A percentile compares a stretch with the other conserved stretches of the same genome.
Conservation (phyloP, 1,140 invertebrate species). For the Pteromalus puparum region DNA sequence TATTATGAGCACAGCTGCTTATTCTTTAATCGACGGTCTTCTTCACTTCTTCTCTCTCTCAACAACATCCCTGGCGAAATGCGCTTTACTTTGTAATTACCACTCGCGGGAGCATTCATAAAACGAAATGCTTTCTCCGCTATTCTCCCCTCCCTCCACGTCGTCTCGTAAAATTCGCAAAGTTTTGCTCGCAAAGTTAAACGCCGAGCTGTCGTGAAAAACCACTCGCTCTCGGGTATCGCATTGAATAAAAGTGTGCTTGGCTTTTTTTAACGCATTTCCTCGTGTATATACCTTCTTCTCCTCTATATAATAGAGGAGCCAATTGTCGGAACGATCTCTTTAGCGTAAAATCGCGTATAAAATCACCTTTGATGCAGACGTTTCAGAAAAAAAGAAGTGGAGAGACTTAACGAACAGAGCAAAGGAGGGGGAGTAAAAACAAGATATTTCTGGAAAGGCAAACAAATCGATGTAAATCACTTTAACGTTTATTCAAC, state of each 20-base stretch:
- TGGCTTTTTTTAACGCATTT: background rate
- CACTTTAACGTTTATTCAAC: conserved; percentile 28
- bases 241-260: background rate
- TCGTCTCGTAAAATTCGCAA: background rate
- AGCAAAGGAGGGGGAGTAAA: background rate
- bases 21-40: conserved; percentile 22
- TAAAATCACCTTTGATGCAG: background rate
- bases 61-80: background rate
- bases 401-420: background rate
- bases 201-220: background rate
- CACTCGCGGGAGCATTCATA: conserved; percentile 3
- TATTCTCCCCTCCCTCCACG: background rate
- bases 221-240: background rate
- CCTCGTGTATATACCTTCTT: no score
- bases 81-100: conserved; percentile 2
- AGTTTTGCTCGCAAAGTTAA: background rate
- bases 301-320: no score
- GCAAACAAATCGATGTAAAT: conserved; percentile 31
- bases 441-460: background rate
- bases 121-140: conserved; percentile 18
- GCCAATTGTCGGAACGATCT: background rate
- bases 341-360: background rate
- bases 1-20: conserved; percentile 37
- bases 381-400: no score
- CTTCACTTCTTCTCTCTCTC: background rate